These are phyloP conservation scores for Apodemia zela DNA, from an alignment of 2,888 invertebrate species.

Conservation along the genomic window DNA sequence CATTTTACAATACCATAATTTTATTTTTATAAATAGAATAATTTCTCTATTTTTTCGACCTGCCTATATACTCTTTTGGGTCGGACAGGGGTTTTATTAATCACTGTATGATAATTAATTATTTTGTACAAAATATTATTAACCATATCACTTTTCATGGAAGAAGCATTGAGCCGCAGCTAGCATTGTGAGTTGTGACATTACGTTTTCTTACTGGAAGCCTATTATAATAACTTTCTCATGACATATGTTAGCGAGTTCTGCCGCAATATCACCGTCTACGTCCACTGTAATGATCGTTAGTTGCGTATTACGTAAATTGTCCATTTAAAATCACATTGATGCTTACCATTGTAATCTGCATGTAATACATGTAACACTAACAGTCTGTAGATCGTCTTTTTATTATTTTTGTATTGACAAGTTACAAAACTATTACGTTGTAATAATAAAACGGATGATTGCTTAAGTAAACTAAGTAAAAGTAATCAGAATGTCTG, in stretches of 20 bases:
- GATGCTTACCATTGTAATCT: slow-evolving; percentile 14
- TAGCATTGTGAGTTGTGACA: slow-evolving; percentile 1
- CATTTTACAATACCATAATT: too few species aligned
- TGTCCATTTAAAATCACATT: slow-evolving; percentile 18
- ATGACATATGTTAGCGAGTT: neutral
- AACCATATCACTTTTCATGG: neutral
- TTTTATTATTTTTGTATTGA: slow-evolving; percentile 14
- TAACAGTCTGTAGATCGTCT: neutral
- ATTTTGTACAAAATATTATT: neutral
- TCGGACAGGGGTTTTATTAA: too few species aligned
- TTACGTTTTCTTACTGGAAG: slow-evolving; percentile 2
- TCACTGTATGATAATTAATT: too few species aligned
- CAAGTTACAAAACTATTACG: slow-evolving; percentile 3
- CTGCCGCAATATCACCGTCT: slow-evolving; percentile 8
- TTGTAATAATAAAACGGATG: neutral
- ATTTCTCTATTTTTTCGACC: too few species aligned
- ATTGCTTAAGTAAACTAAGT: neutral
- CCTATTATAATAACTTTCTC: slow-evolving; percentile 11
- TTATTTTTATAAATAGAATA: too few species aligned
- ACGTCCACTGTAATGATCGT: slow-evolving; percentile 17
- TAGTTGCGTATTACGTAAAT: slow-evolving; percentile 18
- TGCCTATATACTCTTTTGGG: too few species aligned
- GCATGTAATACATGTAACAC: slow-evolving; percentile 10
- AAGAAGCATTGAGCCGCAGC: neutral
- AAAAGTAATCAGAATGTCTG: neutral